A percentile compares a stretch with the other conserved stretches of the same genome.
Conservation (phyloP, 2,888 invertebrate genomes). For the Busseola fusca region DNA sequence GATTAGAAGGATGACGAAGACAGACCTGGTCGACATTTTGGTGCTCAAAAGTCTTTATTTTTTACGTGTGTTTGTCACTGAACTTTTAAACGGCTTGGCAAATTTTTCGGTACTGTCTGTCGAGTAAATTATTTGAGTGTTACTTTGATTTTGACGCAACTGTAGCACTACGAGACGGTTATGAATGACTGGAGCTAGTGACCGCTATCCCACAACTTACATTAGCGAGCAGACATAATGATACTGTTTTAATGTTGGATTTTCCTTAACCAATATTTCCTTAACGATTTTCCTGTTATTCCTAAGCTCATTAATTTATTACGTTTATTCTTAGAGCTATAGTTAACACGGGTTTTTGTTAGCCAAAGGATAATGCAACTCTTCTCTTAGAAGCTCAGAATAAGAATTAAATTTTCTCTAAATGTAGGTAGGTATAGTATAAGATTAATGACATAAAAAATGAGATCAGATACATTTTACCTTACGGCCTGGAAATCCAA, state of each 20-base stretch:
- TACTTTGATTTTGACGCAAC: not conserved
- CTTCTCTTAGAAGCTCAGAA: not conserved
- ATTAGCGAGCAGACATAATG: not conserved
- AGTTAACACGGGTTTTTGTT: not conserved
- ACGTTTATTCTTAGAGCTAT: not conserved
- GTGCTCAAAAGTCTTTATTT: not conserved
- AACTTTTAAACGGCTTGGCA: not conserved
- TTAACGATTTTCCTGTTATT: slow-evolving; percentile 1
- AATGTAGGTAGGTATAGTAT: no score
- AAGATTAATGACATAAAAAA: no score
- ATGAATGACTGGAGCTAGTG: slow-evolving; percentile 10
- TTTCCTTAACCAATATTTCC: not conserved
- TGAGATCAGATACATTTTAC: no score
- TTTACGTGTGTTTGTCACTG: not conserved
- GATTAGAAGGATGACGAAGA: slow-evolving; percentile 2
- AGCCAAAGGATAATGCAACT: not conserved
- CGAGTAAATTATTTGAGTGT: not conserved
- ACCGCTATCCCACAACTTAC: not conserved
- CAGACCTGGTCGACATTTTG: slow-evolving; percentile 16
- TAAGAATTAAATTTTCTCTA: no score
- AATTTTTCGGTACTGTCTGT: not conserved
- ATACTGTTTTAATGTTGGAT: not conserved
- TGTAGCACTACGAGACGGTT: not conserved
- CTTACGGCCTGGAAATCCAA: no score
- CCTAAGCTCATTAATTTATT: not conserved